phyloP scores from a whole-genome alignment of 2,113 vertebrate genomes.

The Lates calcarifer region DNA sequence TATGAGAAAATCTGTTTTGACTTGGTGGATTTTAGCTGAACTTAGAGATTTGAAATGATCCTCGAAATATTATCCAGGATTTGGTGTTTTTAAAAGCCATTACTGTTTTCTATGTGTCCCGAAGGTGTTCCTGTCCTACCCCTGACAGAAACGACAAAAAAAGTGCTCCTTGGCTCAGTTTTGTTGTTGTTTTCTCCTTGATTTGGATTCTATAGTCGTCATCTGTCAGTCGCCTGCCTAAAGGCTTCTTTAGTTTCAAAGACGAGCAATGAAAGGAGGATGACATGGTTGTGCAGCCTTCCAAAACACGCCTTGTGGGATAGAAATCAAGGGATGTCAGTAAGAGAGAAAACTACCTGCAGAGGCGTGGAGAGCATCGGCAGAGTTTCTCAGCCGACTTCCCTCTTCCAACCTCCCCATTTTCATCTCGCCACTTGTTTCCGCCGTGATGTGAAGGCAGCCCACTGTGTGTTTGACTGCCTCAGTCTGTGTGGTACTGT shows the following conservation, averaged over 20 bases:
- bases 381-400: slow-evolving; percentile 43
- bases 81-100: neutral
- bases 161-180: slow-evolving; percentile 20
- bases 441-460: slow-evolving; percentile 62
- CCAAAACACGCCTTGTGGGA: slow-evolving; percentile 55
- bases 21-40: neutral
- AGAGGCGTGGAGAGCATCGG: slow-evolving; percentile 36
- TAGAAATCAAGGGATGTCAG: slow-evolving; percentile 63
- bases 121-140: slow-evolving; percentile 25
- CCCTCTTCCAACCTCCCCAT: slow-evolving; percentile 48
- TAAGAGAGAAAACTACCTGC: slow-evolving; percentile 57
- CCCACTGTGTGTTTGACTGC: slow-evolving; percentile 76
- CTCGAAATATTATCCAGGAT: slow-evolving; percentile 3
- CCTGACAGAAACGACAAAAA: slow-evolving; percentile 34
- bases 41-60: neutral
- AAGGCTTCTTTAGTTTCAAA: slow-evolving; percentile 67
- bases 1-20: neutral
- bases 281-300: slow-evolving; percentile 57
- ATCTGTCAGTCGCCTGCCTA: slow-evolving; percentile 50
- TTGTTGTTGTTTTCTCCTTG: slow-evolving; percentile 30
- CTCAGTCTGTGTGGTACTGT: slow-evolving; percentile 48
- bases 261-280: slow-evolving; percentile 58
- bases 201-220: slow-evolving; percentile 48
- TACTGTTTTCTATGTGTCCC: neutral
- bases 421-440: slow-evolving; percentile 60